A percentile compares a stretch with the other conserved stretches of the same genome.
phyloP scores from a whole-genome alignment of 2,113 vertebrate species.

The Orycteropus afer region DNA sequence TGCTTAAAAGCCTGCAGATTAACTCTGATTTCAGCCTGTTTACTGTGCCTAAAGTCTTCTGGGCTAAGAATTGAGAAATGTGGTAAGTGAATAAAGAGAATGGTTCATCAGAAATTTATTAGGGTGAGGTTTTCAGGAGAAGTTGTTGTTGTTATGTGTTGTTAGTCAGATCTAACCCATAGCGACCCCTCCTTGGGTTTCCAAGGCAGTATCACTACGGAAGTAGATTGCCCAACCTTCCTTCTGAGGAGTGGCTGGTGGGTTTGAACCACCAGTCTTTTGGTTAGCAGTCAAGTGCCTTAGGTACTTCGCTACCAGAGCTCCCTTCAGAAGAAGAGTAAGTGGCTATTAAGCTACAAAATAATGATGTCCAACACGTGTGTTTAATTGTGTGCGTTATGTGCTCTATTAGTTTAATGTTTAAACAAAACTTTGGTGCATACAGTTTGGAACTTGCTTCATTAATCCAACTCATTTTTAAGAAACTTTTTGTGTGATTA shows the following conservation, averaged over 20 bases:
- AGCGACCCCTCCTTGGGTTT: no score
- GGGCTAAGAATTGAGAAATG: background rate
- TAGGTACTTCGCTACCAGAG: no score
- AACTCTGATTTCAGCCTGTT: background rate
- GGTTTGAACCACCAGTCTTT: no score
- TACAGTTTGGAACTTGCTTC: background rate
- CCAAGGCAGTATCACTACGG: no score
- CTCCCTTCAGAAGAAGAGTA: no score
- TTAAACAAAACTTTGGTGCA: background rate
- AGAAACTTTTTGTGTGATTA: background rate
- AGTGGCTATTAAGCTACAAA: background rate
- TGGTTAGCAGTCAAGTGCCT: no score
- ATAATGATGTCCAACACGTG: background rate
- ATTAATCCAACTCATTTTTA: background rate
- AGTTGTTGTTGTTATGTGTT: no score
- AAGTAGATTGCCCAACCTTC: no score
- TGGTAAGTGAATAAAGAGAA: background rate
- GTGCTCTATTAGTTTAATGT: background rate
- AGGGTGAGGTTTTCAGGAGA: background rate
- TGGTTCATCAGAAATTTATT: background rate
- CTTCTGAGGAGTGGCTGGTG: no score
- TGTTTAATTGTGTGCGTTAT: background rate
- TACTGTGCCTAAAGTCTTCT: background rate
- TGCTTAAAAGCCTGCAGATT: background rate
- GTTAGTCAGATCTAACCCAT: no score